Conservation (phyloP, 2,113 vertebrate species). For the Ondatra zibethicus region DNA sequence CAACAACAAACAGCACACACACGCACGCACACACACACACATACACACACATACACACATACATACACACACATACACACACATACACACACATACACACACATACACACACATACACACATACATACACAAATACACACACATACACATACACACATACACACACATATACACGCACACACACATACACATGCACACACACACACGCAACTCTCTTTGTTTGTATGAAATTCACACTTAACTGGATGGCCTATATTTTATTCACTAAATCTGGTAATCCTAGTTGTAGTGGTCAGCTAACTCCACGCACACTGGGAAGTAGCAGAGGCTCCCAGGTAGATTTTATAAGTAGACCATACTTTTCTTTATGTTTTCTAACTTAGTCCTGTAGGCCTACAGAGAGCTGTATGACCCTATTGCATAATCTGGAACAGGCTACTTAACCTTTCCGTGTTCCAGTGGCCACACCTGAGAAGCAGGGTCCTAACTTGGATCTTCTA, state of each 20-base stretch:
- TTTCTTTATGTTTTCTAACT: constrained; percentile 16
- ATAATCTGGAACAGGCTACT: background rate
- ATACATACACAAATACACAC: too few relatives aligned
- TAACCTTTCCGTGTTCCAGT: background rate
- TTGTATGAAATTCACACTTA: constrained; percentile 16
- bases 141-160: too few relatives aligned
- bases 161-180: too few relatives aligned
- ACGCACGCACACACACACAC: too few relatives aligned
- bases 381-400: background rate
- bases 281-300: background rate
- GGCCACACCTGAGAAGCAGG: background rate
- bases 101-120: too few relatives aligned
- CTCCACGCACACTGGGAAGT: background rate
- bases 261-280: background rate
- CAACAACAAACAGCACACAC: too few relatives aligned
- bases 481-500: background rate
- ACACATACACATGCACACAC: too few relatives aligned
- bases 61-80: too few relatives aligned
- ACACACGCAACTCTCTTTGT: background rate
- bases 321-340: background rate
- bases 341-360: background rate
- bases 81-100: too few relatives aligned
- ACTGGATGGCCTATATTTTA: background rate
- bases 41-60: too few relatives aligned
- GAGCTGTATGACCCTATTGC: background rate